Percentiles rank a stretch among this genome's conserved stretches.
phyloP scores from a whole-genome alignment of 2,888 invertebrate genomes.

The Gastracanthus pulcherrimus region DNA sequence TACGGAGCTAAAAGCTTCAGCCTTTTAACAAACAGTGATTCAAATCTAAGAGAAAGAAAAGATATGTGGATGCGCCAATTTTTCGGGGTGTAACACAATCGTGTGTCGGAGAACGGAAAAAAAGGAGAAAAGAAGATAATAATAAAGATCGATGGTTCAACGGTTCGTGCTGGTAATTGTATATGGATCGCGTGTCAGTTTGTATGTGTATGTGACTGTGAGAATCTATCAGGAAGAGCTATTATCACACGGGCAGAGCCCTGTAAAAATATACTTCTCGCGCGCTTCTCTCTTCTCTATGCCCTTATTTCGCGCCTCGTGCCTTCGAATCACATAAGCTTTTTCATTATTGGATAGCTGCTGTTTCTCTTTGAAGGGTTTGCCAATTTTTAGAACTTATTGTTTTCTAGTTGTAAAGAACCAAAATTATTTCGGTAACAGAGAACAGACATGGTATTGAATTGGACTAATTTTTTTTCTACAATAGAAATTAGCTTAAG shows the following conservation, averaged over 20 bases:
- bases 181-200: not conserved
- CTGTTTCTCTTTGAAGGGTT: too few species aligned
- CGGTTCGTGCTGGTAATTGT: not conserved
- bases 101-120: not conserved
- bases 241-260: constrained; percentile 75
- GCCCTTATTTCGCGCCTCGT: not conserved
- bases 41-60: constrained; percentile 8
- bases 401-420: too few species aligned
- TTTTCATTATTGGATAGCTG: too few species aligned
- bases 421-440: too few species aligned
- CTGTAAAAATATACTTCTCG: constrained; percentile 76
- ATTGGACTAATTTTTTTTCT: too few species aligned
- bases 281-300: constrained; percentile 13
- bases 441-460: too few species aligned
- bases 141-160: not conserved
- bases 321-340: constrained; percentile 2
- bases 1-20: not conserved
- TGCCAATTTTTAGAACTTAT: too few species aligned
- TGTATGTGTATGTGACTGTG: constrained; percentile 61
- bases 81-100: not conserved
- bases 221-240: constrained; percentile 73
- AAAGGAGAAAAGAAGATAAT: not conserved
- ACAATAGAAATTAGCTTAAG: too few species aligned
- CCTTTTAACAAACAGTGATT: constrained; percentile 47
- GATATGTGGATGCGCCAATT: not conserved